Base-by-base conservation (phyloP, 2,797 vertebrate species). In the Scleropages formosus region DNA sequence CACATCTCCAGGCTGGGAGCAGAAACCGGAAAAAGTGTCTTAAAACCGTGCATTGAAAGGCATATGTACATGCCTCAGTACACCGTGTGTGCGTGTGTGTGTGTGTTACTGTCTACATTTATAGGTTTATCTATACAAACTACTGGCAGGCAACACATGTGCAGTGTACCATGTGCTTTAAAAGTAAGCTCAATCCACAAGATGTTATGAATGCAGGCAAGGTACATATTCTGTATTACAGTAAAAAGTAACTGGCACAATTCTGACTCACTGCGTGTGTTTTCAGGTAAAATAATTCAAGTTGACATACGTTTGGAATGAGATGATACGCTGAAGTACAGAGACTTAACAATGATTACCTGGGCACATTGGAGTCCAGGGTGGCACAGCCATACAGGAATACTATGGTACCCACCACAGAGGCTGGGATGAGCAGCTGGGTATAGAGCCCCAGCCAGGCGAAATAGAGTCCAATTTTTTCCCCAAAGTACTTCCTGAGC, bases 381-480 rank as follows among this genome's bases (percentile, higher is more conserved):
- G 97, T 98, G 79, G 95, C 80, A 85, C 96, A 96, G 74, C 98
- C 98, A 0, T 99, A 99, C 12, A 99, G 85, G 87, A 99, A 99
- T 63, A 99, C 97, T 31, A 96, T 93, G 84, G 98, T 93, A 75
- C 98, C 97, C 20, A 98, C 91, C 60, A 97, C 72, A 31, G 98
- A 99, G 11, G 98, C 94, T 4, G 96, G 97, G 85, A 99, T 98
- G 69, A 99, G 95, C 79, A 98, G 94, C 82, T 96, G 93, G 16
- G 98, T 99, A 75, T 99, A 99, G 80, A 98, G 93, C 75, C 98
- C 98, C 85, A 99, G 86, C 98, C 98, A 99, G 63, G 98, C 96
- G 90, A 99, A 99, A 87, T 99, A 99, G 82, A 99, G 89, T 66
- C 96, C 96, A 72, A 99, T 98, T 89, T 97, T 95, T 88, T 99